Percentiles rank a stretch among this genome's conserved stretches.
phyloP scores from a whole-genome alignment of 2,113 vertebrate species.

The Himantopus leucocephalus region DNA sequence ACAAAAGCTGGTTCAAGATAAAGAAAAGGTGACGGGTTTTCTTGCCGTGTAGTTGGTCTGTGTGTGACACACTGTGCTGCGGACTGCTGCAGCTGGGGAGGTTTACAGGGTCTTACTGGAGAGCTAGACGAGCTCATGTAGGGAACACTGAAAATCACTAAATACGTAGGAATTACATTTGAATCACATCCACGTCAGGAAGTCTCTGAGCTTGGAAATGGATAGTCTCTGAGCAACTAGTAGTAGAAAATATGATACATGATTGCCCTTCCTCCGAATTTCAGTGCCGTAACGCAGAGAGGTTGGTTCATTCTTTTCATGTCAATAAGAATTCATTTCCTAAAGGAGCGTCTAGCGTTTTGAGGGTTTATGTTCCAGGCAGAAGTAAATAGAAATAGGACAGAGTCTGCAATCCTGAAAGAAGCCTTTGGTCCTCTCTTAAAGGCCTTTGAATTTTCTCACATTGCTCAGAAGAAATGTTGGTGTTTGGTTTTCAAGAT shows the following conservation, averaged over 20 bases:
- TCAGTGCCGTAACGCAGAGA: background rate
- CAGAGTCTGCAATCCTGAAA: background rate
- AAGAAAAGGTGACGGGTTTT: background rate
- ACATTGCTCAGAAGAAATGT: background rate
- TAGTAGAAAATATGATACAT: background rate
- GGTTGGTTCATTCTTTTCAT: background rate
- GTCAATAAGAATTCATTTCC: background rate
- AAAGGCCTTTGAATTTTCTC: background rate
- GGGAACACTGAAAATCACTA: background rate
- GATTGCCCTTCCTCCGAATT: background rate
- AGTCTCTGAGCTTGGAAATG: background rate
- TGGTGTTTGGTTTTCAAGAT: background rate
- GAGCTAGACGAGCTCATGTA: background rate
- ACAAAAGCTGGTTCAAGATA: background rate
- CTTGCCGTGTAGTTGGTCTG: background rate
- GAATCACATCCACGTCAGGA: background rate
- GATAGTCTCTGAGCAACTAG: background rate
- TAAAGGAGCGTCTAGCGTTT: fast-evolving
- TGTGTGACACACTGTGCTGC: fast-evolving
- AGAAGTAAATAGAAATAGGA: background rate
- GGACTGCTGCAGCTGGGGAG: background rate
- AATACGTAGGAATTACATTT: background rate
- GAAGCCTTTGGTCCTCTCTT: background rate
- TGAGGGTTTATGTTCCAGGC: background rate
- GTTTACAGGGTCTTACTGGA: background rate